Percentiles rank a stretch among this genome's conserved stretches.
Evolutionary conservation across 2,797 vertebrate genomes (phyloP).

Genomic region (Danio aesculapii): DNA sequence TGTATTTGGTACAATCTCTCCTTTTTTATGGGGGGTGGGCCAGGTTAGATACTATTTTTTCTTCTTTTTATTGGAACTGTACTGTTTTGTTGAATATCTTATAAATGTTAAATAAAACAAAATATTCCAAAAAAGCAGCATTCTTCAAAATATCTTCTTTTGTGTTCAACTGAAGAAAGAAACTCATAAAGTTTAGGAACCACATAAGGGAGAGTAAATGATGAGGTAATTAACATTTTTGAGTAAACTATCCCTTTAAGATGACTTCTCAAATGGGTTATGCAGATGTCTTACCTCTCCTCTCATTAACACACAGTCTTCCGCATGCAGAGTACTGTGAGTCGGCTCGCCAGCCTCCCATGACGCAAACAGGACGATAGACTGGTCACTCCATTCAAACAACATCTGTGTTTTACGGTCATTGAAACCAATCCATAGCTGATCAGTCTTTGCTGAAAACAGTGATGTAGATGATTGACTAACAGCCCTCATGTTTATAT

Average conservation of each 20-base stretch:
- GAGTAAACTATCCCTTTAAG: not conserved
- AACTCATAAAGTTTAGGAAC: too few relatives aligned
- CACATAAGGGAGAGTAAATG: too few relatives aligned
- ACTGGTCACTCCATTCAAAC: constrained; percentile 93
- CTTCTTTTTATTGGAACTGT: too few relatives aligned
- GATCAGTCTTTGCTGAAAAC: constrained; percentile 78
- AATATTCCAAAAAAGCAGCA: too few relatives aligned
- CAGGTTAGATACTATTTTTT: too few relatives aligned
- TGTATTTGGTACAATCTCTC: too few relatives aligned
- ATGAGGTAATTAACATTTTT: too few relatives aligned
- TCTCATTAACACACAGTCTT: constrained; percentile 90
- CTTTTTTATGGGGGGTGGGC: too few relatives aligned
- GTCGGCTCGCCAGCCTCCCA: constrained; percentile 88
- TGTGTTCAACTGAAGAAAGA: too few relatives aligned
- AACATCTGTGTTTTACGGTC: constrained; percentile 86
- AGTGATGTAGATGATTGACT: constrained; percentile 12
- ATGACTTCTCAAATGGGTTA: not conserved
- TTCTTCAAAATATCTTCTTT: too few relatives aligned
- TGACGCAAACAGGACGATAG: constrained; percentile 83
- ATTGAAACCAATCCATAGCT: constrained; percentile 94
- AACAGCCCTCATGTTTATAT: not conserved
- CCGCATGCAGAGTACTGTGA: constrained; percentile 73
- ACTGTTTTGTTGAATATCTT: too few relatives aligned
- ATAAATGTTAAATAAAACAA: too few relatives aligned
- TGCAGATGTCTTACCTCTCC: constrained; percentile 81